Percentiles rank a stretch among this genome's conserved stretches.
Evolutionary conservation across 1,140 invertebrate species (phyloP).

Genomic region (Spodoptera frugiperda): DNA sequence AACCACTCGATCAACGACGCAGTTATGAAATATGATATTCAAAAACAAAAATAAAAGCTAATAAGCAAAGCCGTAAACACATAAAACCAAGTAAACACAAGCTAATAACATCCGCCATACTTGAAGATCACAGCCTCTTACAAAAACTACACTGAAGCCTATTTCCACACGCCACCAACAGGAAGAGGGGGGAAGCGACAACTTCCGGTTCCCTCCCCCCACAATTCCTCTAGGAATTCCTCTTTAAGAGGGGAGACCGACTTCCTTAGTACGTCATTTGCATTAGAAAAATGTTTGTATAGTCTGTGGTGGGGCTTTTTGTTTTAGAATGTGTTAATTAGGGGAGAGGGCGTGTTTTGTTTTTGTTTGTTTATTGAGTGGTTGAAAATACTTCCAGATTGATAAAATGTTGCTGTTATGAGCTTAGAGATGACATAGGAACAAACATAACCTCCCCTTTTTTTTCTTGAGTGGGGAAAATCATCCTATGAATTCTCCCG

Average conservation of each 20-base stretch:
- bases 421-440: too few species aligned
- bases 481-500: too few species aligned
- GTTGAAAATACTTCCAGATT: too few species aligned
- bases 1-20: too few species aligned
- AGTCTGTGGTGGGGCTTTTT: background rate
- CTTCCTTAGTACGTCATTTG: conserved; percentile 34
- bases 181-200: conserved; percentile 39
- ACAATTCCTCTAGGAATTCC: conserved; percentile 32
- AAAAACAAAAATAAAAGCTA: too few species aligned
- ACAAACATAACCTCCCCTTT: too few species aligned
- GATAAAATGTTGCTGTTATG: background rate
- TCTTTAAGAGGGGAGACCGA: background rate
- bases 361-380: background rate
- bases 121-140: conserved; percentile 33
- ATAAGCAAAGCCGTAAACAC: too few species aligned
- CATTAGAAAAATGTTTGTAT: conserved; percentile 35
- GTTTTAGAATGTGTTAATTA: background rate
- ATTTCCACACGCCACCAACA: conserved; percentile 40
- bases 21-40: too few species aligned
- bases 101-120: background rate
- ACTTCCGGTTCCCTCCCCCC: conserved; percentile 35
- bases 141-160: conserved; percentile 39
- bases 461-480: too few species aligned
- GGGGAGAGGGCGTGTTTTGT: background rate
- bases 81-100: background rate